Evolutionary conservation across 2,113 vertebrate genomes (phyloP).

Genomic region (Tapirus terrestris): DNA sequence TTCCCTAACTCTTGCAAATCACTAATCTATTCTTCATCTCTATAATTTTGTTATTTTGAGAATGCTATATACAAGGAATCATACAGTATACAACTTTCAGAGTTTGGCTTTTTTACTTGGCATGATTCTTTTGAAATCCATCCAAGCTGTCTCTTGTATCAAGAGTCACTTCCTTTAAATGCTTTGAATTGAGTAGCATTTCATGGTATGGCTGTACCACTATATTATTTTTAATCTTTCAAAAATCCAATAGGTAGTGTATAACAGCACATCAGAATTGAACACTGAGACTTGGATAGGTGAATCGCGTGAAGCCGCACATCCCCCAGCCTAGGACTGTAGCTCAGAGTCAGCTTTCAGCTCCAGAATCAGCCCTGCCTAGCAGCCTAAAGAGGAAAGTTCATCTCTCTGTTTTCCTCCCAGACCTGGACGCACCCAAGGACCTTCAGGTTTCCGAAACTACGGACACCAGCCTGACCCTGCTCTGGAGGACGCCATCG

Average conservation of each 20-base stretch:
- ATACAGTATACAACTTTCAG: not conserved
- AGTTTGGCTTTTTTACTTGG: not conserved
- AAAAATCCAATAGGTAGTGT: not conserved
- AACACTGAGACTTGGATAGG: not conserved
- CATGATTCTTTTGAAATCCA: not conserved
- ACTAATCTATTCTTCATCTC: not conserved
- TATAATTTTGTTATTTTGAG: not conserved
- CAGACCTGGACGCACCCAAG: slow-evolving; percentile 95
- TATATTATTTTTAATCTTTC: not conserved
- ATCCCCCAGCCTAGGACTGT: not conserved
- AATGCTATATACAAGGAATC: not conserved
- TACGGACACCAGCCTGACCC: slow-evolving; percentile 89
- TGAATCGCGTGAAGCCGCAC: rapidly evolving
- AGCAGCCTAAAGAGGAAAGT: not conserved
- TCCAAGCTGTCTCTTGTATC: not conserved
- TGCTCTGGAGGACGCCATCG: slow-evolving; percentile 91
- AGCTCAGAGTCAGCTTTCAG: not conserved
- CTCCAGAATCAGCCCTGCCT: not conserved
- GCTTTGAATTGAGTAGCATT: not conserved
- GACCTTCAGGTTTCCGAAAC: slow-evolving; percentile 90
- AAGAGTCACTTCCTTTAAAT: not conserved
- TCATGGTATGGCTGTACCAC: not conserved
- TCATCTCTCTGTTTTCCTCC: not conserved
- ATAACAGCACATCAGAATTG: not conserved
- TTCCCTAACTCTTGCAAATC: not conserved